phyloP scores from a whole-genome alignment of 2,113 vertebrate genomes.

The Nipponia nippon region DNA sequence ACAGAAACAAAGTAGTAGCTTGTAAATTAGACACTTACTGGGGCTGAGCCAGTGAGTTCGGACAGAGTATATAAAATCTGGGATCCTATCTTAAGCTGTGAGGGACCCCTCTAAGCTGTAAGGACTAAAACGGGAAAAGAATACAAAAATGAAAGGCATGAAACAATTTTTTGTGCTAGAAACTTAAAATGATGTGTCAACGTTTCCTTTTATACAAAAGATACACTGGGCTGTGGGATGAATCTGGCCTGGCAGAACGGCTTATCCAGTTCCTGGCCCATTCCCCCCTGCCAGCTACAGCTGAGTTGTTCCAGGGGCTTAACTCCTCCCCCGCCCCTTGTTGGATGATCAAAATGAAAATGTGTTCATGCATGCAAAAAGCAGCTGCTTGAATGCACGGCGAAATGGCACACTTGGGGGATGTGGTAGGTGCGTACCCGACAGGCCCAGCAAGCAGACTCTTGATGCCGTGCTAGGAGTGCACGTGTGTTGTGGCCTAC shows the following conservation, averaged over 20 bases:
- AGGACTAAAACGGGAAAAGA: background rate
- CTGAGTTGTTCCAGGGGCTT: background rate
- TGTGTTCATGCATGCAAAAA: background rate
- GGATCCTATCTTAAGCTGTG: background rate
- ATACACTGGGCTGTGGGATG: background rate
- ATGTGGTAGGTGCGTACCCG: background rate
- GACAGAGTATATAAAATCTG: background rate
- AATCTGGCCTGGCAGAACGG: background rate
- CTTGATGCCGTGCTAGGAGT: accelerated
- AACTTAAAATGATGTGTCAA: background rate
- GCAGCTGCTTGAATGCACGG: background rate
- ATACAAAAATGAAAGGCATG: background rate
- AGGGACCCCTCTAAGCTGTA: background rate
- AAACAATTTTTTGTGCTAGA: background rate
- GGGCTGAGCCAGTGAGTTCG: background rate
- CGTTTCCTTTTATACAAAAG: background rate
- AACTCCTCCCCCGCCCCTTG: too few relatives aligned
- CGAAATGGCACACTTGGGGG: background rate
- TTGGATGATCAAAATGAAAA: background rate
- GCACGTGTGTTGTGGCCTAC: background rate
- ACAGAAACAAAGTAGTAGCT: background rate
- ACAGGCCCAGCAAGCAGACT: background rate
- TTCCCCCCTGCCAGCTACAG: background rate
- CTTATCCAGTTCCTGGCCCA: background rate
- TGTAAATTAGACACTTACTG: background rate